Evolutionary conservation across 2,113 vertebrate genomes (phyloP), one percentile per base, ranked within the genome.

Genomic region (Mus pahari): DNA sequence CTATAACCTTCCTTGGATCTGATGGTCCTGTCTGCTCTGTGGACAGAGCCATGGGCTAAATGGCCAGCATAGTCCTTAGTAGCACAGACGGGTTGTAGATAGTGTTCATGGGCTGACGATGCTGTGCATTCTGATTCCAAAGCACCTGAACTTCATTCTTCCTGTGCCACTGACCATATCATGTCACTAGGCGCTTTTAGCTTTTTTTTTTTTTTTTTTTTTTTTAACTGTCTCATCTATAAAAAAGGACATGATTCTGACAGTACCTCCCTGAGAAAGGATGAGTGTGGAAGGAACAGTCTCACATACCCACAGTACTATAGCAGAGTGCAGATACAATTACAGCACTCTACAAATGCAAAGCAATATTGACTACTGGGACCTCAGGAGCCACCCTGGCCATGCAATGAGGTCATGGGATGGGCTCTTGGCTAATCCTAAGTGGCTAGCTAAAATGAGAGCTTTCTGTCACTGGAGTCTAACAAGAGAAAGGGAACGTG

Each of bases 381-480:
- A 7, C 20, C 75, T 64, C n/a, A 3, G 1, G 1, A 39, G 20
- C 10, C 48, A 0, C 36, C 16, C 11, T 53, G 48, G 45, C 19
- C 36, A 3, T 7, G 16, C 28, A 11, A 0, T 2, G 7, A 31
- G 55, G n/a, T 20, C 22, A 2, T 1, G 17, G 28, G 5, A 3
- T 5, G 22, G 13, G 78, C 33, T 53, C 70, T 79, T 36, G 2
- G 16, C 16, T 24, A 84, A 73, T n/a, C 31, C 7, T 66, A 36
- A 22, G 17, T 5, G 3, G 3, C 13, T 45, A 36, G 2, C 55
- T 55, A 64, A 86, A 86, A 53, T 8, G 48, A 83, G 55, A 87
- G 68, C 45, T 78, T 33, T 6, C 10, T n/a, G 20, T 86, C 53
- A 42, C 55, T 60, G 66, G 55, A 60, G 70, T 0, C 10, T 39